Base-by-base conservation (phyloP, 2,888 invertebrate species). In the Himalopsyche japonica region DNA sequence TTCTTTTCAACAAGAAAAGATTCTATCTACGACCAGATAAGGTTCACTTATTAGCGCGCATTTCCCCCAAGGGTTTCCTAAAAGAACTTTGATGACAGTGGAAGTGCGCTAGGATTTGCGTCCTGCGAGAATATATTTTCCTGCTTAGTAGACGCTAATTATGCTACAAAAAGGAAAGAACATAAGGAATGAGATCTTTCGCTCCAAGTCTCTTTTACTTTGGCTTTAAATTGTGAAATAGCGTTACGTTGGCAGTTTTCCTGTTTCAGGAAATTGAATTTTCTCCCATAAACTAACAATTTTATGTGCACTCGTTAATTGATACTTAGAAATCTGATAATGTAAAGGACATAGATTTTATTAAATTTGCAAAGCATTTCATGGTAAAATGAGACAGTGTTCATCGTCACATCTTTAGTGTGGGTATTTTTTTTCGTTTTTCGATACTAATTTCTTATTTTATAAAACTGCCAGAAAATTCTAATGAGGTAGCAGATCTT, bases 81-180 rank as follows among this genome's bases (percentile, higher is more conserved):
- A 70, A 70, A 70, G 70, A 15, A 27, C 70, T 70, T 70, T 70
- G 70, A 70, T 27, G 70, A 70, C 70, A 70, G 27, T 70, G 27
- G 70, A 70, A 70, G 27, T 70, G 15, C 27, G 70, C 70, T 27
- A 70, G 70, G 70, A 70, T 70, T 30, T 27, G 27, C 70, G 70
- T 70, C 70, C 70, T 70, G 70, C 30, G 70, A 70, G 30, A 70
- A 70, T 70, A 70, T 70, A 70, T 70, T 70, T 70, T 70, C 70
- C 70, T 70, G 70, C 70, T 70, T 70, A 70, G 70, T 70, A 70
- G 70, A 70, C 70, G 70, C 70, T 70, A 70, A 70, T 70, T 70
- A 70, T 70, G 70, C 30, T 70, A 70, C 70, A 70, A 70, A 70
- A 30, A 12, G 30, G 27, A 70, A 70, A 27, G 30, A 70, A 70